Conservation (phyloP, 2,113 vertebrate species). For the Spermophilus dauricus region DNA sequence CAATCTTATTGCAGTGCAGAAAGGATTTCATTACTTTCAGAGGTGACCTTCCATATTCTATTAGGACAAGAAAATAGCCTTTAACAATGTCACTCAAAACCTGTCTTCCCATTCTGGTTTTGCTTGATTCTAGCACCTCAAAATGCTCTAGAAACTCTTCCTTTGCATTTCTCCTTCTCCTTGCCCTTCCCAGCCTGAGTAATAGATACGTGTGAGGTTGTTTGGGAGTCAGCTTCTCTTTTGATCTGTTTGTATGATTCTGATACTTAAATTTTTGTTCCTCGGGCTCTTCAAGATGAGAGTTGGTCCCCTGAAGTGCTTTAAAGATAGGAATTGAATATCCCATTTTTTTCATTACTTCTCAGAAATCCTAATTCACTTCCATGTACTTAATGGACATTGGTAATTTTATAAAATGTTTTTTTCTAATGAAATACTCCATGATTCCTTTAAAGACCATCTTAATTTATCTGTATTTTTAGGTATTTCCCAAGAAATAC, state of each 20-base stretch:
- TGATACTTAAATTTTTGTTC: constrained; percentile 35
- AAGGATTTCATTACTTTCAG: constrained; percentile 82
- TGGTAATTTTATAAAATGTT: neutral
- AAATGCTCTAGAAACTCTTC: constrained; percentile 49
- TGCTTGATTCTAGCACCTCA: constrained; percentile 35
- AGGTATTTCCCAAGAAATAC: neutral
- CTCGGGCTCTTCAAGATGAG: neutral
- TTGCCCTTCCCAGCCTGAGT: constrained; percentile 20
- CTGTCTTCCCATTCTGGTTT: constrained; percentile 21
- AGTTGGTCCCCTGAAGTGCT: neutral
- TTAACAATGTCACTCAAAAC: constrained; percentile 69
- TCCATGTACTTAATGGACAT: neutral
- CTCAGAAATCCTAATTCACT: neutral
- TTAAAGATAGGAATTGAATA: neutral
- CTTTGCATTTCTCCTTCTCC: constrained; percentile 54
- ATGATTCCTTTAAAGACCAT: constrained; percentile 23
- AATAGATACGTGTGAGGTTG: neutral
- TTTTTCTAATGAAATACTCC: neutral
- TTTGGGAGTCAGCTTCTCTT: neutral
- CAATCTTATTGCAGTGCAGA: constrained; percentile 78
- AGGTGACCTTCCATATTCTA: constrained; percentile 84
- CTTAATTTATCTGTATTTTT: neutral
- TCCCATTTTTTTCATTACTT: neutral
- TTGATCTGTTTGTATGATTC: constrained; percentile 16
- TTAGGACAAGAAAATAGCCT: constrained; percentile 81